Evolutionary conservation across 1,140 invertebrate species (phyloP).

Genomic region (Dreissena rostriformis): DNA sequence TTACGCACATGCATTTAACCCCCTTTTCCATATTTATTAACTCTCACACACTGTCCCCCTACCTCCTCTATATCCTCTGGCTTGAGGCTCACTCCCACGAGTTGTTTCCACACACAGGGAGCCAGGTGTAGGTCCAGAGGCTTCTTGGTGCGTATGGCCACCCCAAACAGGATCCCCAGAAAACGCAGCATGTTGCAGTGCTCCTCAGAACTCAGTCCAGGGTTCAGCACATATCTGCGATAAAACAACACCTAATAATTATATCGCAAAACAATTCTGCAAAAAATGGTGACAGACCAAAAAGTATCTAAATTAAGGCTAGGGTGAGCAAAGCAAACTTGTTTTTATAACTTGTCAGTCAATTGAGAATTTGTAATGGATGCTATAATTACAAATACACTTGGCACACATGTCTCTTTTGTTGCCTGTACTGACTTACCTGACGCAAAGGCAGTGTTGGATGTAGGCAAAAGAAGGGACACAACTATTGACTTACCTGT

Average conservation of each 20-base stretch:
- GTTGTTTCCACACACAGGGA: constrained; percentile 86
- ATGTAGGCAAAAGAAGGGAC: neutral
- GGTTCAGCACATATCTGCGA: constrained; percentile 84
- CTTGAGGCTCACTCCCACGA: constrained; percentile 85
- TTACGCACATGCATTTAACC: neutral
- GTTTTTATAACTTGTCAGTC: no score
- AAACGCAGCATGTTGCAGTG: constrained; percentile 84
- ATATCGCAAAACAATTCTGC: no score
- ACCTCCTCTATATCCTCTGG: constrained; percentile 87
- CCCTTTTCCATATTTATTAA: no score
- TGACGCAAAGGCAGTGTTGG: no score
- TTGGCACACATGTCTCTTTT: no score
- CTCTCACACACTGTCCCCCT: neutral
- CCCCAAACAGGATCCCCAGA: constrained; percentile 95
- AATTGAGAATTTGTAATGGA: no score
- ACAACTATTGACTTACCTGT: constrained; percentile 79
- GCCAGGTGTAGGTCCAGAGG: constrained; percentile 89
- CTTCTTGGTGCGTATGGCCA: constrained; percentile 96
- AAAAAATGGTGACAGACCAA: no score
- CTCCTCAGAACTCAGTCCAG: constrained; percentile 83
- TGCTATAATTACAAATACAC: no score
- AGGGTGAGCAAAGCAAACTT: no score
- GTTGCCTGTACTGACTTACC: no score
- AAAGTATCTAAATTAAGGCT: no score
- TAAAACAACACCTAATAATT: neutral